Evolutionary conservation across 1,140 invertebrate species (phyloP).

Genomic region (Venustaconcha ellipsiformis): DNA sequence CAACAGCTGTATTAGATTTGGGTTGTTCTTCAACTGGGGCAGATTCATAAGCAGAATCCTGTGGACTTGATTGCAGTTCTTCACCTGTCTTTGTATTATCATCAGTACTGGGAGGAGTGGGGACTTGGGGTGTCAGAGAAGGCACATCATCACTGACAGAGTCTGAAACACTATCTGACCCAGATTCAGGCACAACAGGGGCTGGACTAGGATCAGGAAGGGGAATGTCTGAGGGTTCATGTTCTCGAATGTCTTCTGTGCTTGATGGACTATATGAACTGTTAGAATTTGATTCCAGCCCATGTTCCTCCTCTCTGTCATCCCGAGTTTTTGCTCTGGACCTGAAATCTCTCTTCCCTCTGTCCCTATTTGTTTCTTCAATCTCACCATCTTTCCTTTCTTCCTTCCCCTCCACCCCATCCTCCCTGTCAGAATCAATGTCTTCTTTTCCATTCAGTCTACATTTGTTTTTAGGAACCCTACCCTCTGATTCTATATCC

Average conservation of each 20-base stretch:
- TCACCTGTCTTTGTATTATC: background rate
- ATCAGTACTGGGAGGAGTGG: conserved; percentile 41
- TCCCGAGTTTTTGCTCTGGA: too few species aligned
- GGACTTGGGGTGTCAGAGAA: conserved; percentile 52
- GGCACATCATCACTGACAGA: conserved; percentile 50
- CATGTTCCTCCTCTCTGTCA: too few species aligned
- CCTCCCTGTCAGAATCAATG: conserved; percentile 62
- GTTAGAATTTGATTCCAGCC: conserved; percentile 7
- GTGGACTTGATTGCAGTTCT: too few species aligned
- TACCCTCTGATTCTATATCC: background rate
- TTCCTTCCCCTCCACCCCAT: conserved; percentile 59
- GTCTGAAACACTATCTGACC: conserved; percentile 43
- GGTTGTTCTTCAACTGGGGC: too few species aligned
- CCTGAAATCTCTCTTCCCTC: too few species aligned
- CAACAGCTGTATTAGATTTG: too few species aligned
- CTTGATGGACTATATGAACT: conserved; percentile 33
- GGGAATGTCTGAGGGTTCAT: conserved; percentile 37
- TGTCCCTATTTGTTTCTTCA: conserved; percentile 60
- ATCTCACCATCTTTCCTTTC: conserved; percentile 49
- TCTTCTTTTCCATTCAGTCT: conserved; percentile 1
- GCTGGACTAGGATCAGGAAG: conserved; percentile 44
- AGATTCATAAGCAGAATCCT: too few species aligned
- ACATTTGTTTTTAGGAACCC: conserved; percentile 30
- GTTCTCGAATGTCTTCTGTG: conserved; percentile 41
- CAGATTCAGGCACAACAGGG: conserved; percentile 32